Conservation (phyloP, 2,113 vertebrate species). For the Benitochromis conjunctus region DNA sequence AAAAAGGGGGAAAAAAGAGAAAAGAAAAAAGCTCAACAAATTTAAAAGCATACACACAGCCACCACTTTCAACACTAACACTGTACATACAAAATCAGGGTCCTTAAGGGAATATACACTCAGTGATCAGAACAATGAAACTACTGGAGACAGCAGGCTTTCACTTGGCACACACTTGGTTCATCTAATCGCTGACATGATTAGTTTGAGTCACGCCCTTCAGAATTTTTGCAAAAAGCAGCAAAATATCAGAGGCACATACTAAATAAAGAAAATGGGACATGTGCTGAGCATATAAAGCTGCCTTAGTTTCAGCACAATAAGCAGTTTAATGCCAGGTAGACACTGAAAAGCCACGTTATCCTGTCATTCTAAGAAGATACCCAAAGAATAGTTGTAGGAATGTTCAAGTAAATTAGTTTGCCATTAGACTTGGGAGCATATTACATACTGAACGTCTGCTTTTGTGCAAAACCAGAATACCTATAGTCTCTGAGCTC, state of each 20-base stretch:
- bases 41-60: not conserved
- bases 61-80: not conserved
- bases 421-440: not conserved
- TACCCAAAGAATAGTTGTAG: not conserved
- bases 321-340: not conserved
- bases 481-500: not conserved
- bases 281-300: not conserved
- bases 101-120: not conserved
- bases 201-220: not conserved
- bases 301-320: not conserved
- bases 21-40: not conserved
- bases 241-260: not conserved
- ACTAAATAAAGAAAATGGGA: not conserved
- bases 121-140: not conserved
- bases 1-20: not conserved
- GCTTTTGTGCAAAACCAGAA: not conserved
- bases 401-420: not conserved
- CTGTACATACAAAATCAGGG: not conserved
- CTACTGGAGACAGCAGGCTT: not conserved
- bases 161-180: not conserved
- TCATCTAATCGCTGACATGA: not conserved
- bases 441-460: not conserved
- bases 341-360: not conserved
- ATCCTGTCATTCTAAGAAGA: not conserved
- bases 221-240: not conserved